These are phyloP conservation scores for Hyles vespertilio DNA, from an alignment of 1,140 invertebrate species.

Conservation along the genomic window DNA sequence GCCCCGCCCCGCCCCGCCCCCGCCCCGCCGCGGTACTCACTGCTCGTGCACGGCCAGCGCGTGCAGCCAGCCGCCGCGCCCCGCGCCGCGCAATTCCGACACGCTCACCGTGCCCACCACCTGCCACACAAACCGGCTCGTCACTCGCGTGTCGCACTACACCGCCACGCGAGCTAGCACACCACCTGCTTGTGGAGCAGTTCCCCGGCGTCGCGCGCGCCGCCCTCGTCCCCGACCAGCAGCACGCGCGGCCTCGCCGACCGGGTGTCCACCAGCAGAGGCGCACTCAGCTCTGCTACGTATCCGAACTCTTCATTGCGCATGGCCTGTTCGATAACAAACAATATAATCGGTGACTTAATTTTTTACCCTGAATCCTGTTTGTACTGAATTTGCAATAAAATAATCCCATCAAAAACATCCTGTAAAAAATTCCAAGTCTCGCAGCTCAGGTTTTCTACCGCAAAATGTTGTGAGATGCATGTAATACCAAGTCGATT, in stretches of 20 bases:
- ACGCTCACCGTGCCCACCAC: constrained; percentile 47
- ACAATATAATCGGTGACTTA: neutral
- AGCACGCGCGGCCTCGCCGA: neutral
- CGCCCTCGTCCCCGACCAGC: constrained; percentile 3
- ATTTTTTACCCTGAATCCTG: neutral
- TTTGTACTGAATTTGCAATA: neutral
- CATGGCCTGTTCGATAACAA: constrained; percentile 22
- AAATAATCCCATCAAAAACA: too few species aligned
- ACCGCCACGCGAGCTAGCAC: neutral
- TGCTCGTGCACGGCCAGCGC: constrained; percentile 33
- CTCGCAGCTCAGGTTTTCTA: too few species aligned
- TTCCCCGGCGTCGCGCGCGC: too few species aligned
- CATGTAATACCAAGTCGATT: too few species aligned
- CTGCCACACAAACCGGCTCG: constrained; percentile 11
- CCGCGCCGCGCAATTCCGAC: constrained; percentile 29
- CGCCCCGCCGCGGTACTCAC: constrained; percentile 21
- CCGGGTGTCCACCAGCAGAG: constrained; percentile 7
- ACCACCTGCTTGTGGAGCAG: too few species aligned
- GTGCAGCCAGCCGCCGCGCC: constrained; percentile 37
- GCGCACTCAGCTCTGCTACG: constrained; percentile 40
- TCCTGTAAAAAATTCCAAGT: too few species aligned
- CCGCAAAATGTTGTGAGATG: too few species aligned
- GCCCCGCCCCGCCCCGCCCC: constrained; percentile 21
- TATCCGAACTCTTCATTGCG: constrained; percentile 33
- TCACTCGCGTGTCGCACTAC: neutral